A percentile compares a stretch with the other conserved stretches of the same genome.
phyloP scores from a whole-genome alignment of 1,140 invertebrate species.

The Sinonovacula constricta region DNA sequence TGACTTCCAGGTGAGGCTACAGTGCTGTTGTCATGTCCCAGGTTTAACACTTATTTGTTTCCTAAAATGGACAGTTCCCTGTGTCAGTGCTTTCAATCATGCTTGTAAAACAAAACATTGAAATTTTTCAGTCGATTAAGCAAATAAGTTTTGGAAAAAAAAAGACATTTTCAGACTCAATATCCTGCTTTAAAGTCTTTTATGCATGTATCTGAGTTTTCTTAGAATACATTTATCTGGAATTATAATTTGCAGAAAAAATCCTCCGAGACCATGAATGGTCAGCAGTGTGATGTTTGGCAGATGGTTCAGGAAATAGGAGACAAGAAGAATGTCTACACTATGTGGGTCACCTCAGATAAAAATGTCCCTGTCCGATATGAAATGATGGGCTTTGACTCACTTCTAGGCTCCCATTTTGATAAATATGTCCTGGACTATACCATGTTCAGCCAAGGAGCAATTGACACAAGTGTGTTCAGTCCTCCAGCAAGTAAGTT shows the following conservation, averaged over 20 bases:
- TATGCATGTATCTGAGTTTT: too few species aligned
- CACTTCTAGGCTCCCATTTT: constrained; percentile 94
- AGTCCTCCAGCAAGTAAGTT: constrained; percentile 59
- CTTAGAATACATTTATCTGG: too few species aligned
- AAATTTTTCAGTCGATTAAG: too few species aligned
- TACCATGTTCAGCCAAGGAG: constrained; percentile 83
- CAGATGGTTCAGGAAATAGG: constrained; percentile 83
- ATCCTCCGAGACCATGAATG: constrained; percentile 59
- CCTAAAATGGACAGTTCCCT: too few species aligned
- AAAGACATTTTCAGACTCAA: too few species aligned
- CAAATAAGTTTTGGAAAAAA: too few species aligned
- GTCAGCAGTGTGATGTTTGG: constrained; percentile 85
- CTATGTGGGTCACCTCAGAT: constrained; percentile 74
- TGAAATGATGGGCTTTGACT: constrained; percentile 96
- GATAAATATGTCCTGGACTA: constrained; percentile 97
- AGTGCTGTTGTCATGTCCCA: too few species aligned
- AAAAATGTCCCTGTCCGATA: constrained; percentile 85
- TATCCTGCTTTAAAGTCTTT: too few species aligned
- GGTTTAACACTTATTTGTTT: too few species aligned
- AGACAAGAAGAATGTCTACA: constrained; percentile 92
- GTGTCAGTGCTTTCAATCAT: too few species aligned
- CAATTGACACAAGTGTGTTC: constrained; percentile 52
- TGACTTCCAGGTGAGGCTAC: constrained; percentile 82
- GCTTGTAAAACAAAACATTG: too few species aligned
- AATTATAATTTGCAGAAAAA: too few species aligned